Base-by-base conservation (phyloP, 2,797 vertebrate genomes). In the Lacerta bilineata region DNA sequence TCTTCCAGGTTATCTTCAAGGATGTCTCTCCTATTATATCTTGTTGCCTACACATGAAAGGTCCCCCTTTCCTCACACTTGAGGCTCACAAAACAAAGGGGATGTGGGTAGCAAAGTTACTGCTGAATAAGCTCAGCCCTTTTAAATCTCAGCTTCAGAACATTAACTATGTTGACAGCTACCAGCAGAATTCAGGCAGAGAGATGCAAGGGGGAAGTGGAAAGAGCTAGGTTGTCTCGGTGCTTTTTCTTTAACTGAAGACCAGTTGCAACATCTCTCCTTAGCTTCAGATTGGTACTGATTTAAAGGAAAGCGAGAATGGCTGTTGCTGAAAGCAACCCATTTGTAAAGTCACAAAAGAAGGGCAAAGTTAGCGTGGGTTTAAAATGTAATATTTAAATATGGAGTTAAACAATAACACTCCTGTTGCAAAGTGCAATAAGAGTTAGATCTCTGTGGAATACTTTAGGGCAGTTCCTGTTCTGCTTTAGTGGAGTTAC, bases 371-470 rank as follows among this genome's bases (percentile, higher is more conserved):
- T 72, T 36, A 87, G 81, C 36, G 33, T 66, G n/a, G 1, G 3
- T 76, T 88, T 87, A 74, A 88, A 75, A 87, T 75, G 79, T 29
- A 71, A n/a, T 64, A 39, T 89, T 91, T 80, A 72, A 50, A 41
- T 76, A 83, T 46, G 80, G 83, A 29, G 68, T 80, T 88, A 64
- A 88, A 0, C 10, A 59, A 5, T 29, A 85, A 41, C 78, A 23
- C 29, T 27, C 76, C 41, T 84, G n/a, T 25, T 92, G n/a, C 27
- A 72, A n/a, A 20, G 29, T 33, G 33, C 61, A 2, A 29, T 0
- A 61, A 74, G 39, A 81, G 20, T 20, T 82, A 86, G 46, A 6
- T 81, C 88, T 71, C 27, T 39, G 1, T 20, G 85, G 39, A 39
- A 3, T 74, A 74, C 41, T 41, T 87, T 15, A 88, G 90, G 85